Base-by-base conservation (phyloP, 2,113 vertebrate genomes). In the Oophaga pumilio region DNA sequence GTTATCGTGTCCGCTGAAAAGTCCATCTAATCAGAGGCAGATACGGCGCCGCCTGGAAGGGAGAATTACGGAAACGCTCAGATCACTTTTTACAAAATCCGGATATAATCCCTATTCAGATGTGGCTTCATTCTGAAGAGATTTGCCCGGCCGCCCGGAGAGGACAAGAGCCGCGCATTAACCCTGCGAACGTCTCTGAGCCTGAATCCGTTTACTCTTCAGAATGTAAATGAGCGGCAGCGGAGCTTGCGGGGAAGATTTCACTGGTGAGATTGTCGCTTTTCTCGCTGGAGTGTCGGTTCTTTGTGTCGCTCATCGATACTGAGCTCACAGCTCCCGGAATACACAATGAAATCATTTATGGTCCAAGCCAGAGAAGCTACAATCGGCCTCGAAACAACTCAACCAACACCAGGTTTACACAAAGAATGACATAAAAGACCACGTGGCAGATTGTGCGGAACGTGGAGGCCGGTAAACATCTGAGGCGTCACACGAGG, bases 101-200 rank as follows among this genome's bases (percentile, higher is more conserved):
- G 0, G 90, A 82, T 91, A 90, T 89, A 92, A 92, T 90, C 85
- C 77, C 93, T 92, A 91, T 93, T 91, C 87, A 95, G 91, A 92
- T 90, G 91, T 86, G 89, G 85, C 93, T 94, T 91, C 73, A 88
- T 92, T 91, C 90, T 89, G 90, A 90, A 92, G 91, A 90, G 88
- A 87, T 92, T 89, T 89, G 91, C 88, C 73, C 24, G 90, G 91
- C 87, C 90, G 90, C 91, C 88, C 91, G 20, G 89, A 90, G 90
- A 26, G 71, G 89, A 89, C 89, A 91, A 89, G 91, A 78, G 56
- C 74, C 78, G 89, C 85, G 84, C 89, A 88, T 86, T 92, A 90
- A 87, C 92, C 80, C 86, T 80, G 83, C 77, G 71, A 88, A 84
- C 6, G 68, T n/a, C 43, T 90, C 90, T 60, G 14, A 90, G 43